Evolutionary conservation across 2,888 invertebrate genomes (phyloP).

Genomic region (Drosophila engyochracea): DNA sequence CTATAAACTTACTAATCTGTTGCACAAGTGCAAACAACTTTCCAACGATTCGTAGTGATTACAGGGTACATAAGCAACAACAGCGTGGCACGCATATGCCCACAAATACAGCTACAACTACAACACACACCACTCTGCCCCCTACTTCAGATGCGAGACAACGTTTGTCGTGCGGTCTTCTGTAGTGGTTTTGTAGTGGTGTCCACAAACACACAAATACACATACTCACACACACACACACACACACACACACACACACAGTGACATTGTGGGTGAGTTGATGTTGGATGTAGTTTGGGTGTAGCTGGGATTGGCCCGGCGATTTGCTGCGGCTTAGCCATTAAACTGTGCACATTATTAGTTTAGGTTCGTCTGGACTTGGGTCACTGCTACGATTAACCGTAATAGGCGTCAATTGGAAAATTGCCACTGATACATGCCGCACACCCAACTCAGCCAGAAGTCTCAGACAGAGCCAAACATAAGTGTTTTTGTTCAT

Average conservation of each 20-base stretch:
- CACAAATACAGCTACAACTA: background rate
- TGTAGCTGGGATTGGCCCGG: slow-evolving; percentile 50
- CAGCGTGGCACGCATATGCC: slow-evolving; percentile 5
- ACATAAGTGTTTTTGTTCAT: background rate
- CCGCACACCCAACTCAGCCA: slow-evolving; percentile 44
- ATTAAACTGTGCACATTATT: slow-evolving; percentile 79
- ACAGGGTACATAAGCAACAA: slow-evolving; percentile 6
- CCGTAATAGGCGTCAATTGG: slow-evolving; percentile 79
- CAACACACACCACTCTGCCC: background rate
- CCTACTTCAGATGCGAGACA: slow-evolving; percentile 23
- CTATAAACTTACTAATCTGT: background rate
- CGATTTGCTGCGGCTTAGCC: slow-evolving; percentile 75
- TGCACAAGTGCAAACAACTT: background rate
- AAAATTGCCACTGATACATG: slow-evolving; percentile 75
- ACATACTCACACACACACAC: background rate
- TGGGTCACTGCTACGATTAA: slow-evolving; percentile 81
- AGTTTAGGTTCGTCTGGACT: slow-evolving; percentile 81
- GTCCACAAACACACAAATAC: slow-evolving; percentile 6
- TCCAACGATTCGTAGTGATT: background rate
- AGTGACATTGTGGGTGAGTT: slow-evolving; percentile 9
- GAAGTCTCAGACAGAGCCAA: slow-evolving; percentile 29
- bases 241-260: background rate
- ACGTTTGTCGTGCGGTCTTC: slow-evolving; percentile 60
- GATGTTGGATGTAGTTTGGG: slow-evolving; percentile 4
- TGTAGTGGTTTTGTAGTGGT: slow-evolving; percentile 48